These are phyloP conservation scores for Diarsia brunnea DNA, from an alignment of 2,888 invertebrate genomes.

Conservation along the genomic window DNA sequence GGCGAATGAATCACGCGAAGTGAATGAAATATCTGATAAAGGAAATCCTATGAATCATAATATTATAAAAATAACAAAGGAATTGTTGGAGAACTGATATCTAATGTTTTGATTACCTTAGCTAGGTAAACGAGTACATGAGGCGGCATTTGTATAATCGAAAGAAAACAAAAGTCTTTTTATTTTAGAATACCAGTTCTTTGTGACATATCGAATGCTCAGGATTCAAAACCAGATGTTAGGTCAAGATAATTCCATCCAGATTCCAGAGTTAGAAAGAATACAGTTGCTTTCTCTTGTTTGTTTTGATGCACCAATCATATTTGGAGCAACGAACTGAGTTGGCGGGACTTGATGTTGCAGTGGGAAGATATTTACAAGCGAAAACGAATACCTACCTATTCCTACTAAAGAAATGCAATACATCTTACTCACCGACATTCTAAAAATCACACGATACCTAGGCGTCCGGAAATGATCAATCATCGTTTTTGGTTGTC, in stretches of 20 bases:
- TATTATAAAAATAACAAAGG: constrained; percentile 26
- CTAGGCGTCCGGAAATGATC: background rate
- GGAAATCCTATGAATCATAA: constrained; percentile 33
- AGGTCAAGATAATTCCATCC: constrained; percentile 34
- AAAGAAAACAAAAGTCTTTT: background rate
- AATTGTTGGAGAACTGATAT: constrained; percentile 19
- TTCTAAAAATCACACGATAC: background rate
- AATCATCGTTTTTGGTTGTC: background rate
- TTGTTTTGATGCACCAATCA: constrained; percentile 59
- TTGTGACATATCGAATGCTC: constrained; percentile 23
- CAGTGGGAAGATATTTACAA: constrained; percentile 29
- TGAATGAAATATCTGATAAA: constrained; percentile 12
- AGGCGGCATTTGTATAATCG: background rate
- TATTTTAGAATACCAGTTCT: background rate
- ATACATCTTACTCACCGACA: constrained; percentile 7
- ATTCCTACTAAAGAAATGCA: constrained; percentile 19
- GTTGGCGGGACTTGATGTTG: constrained; percentile 64
- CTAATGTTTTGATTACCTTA: background rate
- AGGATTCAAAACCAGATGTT: constrained; percentile 34
- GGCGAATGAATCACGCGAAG: constrained; percentile 34
- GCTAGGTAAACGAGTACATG: background rate
- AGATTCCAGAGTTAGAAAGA: constrained; percentile 32
- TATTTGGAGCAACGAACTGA: constrained; percentile 65
- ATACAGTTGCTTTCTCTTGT: constrained; percentile 60
- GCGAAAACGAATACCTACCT: background rate